Conservation (phyloP, 92 coral and sea anemone genomes). For the Zoanthus sansibaricus region DNA sequence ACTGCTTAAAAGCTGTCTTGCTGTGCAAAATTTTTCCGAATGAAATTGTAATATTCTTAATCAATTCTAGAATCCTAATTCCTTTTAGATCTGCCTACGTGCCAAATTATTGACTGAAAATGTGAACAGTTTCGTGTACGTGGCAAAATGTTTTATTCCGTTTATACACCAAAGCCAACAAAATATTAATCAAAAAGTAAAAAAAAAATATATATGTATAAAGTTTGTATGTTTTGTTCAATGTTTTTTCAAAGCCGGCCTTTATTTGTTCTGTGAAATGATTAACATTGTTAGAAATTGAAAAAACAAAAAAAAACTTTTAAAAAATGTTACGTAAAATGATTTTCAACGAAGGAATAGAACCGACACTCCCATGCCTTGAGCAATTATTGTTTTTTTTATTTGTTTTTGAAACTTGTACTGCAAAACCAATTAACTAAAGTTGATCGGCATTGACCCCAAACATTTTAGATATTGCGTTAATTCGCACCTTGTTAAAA, state of each 20-base stretch:
- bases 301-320: background rate
- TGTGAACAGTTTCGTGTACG: background rate
- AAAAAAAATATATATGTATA: too few relatives aligned
- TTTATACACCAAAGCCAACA: background rate
- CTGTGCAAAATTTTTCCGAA: constrained; percentile 45
- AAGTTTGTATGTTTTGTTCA: too few relatives aligned
- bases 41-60: background rate
- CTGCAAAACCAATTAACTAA: constrained; percentile 41
- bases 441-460: constrained; percentile 25
- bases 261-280: too few relatives aligned
- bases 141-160: background rate
- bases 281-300: too few relatives aligned
- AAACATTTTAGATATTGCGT: constrained; percentile 1
- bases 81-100: background rate
- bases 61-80: background rate
- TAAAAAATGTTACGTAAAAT: too few relatives aligned
- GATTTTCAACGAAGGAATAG: too few relatives aligned
- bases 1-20: constrained; percentile 45
- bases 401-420: constrained; percentile 12
- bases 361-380: background rate
- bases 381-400: background rate
- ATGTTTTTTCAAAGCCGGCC: too few relatives aligned
- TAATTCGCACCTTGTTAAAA: background rate
- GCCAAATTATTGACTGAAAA: background rate
- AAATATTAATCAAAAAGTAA: background rate